Conservation (phyloP, 1,140 invertebrate species). For the Pollicipes pollicipes region DNA sequence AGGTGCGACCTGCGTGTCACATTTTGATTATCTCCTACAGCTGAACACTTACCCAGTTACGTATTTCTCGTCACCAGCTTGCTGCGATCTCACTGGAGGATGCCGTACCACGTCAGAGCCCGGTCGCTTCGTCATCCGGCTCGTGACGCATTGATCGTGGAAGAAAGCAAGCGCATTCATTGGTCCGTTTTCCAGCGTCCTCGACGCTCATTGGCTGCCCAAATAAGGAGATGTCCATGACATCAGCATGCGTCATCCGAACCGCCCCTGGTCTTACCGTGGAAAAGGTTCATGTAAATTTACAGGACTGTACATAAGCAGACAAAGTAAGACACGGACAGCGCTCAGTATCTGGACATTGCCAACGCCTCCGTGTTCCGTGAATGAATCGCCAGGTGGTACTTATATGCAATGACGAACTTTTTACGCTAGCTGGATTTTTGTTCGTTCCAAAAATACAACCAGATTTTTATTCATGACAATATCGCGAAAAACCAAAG, state of each 20-base stretch:
- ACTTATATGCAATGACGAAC: too few relatives aligned
- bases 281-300: too few relatives aligned
- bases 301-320: too few relatives aligned
- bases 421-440: too few relatives aligned
- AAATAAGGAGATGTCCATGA: not conserved
- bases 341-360: too few relatives aligned
- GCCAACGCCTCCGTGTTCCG: too few relatives aligned
- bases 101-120: not conserved
- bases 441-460: too few relatives aligned
- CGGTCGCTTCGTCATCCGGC: not conserved
- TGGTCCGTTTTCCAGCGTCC: not conserved
- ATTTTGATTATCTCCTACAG: not conserved
- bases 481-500: too few relatives aligned
- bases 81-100: not conserved
- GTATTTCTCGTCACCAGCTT: constrained; percentile 1
- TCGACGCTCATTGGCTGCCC: not conserved
- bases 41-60: not conserved
- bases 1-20: not conserved
- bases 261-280: too few relatives aligned
- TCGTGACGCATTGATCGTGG: not conserved
- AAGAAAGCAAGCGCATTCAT: not conserved
- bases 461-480: too few relatives aligned
- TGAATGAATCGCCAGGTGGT: too few relatives aligned
- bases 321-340: too few relatives aligned
- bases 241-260: not conserved